phyloP scores from a whole-genome alignment of 2,113 vertebrate species.

The Dendropsophus ebraccatus region DNA sequence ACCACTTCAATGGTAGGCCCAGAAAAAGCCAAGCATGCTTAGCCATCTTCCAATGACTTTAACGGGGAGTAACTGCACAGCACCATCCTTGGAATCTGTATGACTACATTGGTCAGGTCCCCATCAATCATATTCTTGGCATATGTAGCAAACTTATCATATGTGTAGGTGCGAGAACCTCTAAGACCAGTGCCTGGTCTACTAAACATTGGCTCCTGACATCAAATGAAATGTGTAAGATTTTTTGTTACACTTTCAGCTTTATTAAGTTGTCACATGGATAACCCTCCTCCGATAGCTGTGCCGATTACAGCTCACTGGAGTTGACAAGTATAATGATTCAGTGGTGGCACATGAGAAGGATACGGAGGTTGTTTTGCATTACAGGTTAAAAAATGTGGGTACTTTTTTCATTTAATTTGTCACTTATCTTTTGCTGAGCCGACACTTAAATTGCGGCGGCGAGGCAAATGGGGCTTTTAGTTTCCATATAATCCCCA shows the following conservation, averaged over 20 bases:
- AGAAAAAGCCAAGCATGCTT: too few relatives aligned
- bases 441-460: conserved; percentile 77
- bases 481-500: conserved; percentile 77
- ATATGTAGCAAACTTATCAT: too few relatives aligned
- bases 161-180: neutral
- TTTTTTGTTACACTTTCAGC: conserved; percentile 82
- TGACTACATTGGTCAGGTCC: neutral
- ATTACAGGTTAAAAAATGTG: conserved; percentile 73
- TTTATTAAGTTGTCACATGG: conserved; percentile 84
- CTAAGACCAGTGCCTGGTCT: conserved; percentile 67
- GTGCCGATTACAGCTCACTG: conserved; percentile 82
- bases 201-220: conserved; percentile 68
- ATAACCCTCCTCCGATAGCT: conserved; percentile 74
- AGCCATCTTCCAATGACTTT: neutral
- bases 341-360: conserved; percentile 76
- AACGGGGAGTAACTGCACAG: neutral
- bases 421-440: conserved; percentile 79
- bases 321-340: conserved; percentile 83
- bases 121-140: too few relatives aligned
- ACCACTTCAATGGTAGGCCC: too few relatives aligned
- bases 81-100: neutral
- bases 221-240: conserved; percentile 78
- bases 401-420: conserved; percentile 78
- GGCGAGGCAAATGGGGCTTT: conserved; percentile 75
- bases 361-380: conserved; percentile 80